Evolutionary conservation across 1,140 invertebrate genomes (phyloP).

Genomic region (Pygmarrhopalites habei): DNA sequence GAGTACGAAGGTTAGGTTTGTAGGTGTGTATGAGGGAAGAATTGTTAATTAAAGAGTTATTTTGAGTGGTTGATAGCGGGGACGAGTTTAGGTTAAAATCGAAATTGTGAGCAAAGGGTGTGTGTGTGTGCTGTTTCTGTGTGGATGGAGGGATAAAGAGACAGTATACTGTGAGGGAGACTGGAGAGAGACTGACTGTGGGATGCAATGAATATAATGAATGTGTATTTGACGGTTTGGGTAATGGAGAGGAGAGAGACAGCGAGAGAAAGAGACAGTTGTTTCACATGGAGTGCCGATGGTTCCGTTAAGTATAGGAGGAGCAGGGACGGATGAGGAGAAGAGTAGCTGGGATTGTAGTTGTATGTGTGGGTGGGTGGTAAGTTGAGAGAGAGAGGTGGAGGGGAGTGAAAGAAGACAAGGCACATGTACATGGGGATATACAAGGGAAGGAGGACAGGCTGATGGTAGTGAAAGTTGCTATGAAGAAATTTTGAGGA

Average conservation of each 20-base stretch:
- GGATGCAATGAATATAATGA: constrained; percentile 1
- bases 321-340: neutral
- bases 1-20: too few relatives aligned
- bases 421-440: neutral
- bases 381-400: neutral
- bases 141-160: neutral
- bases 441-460: too few relatives aligned
- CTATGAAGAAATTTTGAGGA: neutral
- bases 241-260: neutral
- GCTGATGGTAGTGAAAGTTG: neutral
- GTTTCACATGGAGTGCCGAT: neutral
- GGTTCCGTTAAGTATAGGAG: neutral
- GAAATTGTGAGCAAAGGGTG: neutral
- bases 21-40: too few relatives aligned
- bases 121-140: neutral
- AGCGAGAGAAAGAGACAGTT: too few relatives aligned
- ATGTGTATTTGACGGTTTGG: neutral
- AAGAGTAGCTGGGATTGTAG: neutral
- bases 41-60: neutral
- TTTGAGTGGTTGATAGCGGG: neutral
- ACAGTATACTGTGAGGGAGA: neutral
- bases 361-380: neutral
- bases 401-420: neutral
- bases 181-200: neutral
- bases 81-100: neutral